Evolutionary conservation across 64 coral and sea anemone genomes (phyloP), one percentile per base, ranked within the genome.

Genomic region (Montipora cactus): DNA sequence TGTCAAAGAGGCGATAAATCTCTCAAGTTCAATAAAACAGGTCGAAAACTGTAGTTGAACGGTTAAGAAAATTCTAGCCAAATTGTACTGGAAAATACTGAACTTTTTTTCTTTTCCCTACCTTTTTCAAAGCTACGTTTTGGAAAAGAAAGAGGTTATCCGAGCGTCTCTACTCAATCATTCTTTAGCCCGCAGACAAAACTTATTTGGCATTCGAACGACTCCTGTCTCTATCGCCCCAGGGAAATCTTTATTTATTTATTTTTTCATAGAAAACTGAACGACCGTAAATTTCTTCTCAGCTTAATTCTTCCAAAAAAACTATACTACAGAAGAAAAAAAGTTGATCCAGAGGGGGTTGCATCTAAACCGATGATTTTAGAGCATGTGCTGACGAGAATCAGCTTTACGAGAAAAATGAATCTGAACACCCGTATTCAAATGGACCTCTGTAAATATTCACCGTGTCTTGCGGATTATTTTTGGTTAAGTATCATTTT

Each of bases 381-480:
- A 21, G 18, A 9, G 44, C 46, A 10, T 44, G 1, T 5, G 11
- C 14, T 64, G 5, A 47, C 9, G 7, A 9, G 66, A 71, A 21
- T 64, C 46, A 67, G 28, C 16, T 86, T 44, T 64, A 7, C 21
- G 68, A 15, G 11, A 72, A 50, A 78, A 47, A 37, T 37, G 37
- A 37, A 37, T 37, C 37, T 37, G 37, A 37, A 78, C 82, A 86
- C 82, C 62, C 71, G 82, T 86, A 5, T 46, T 61, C 23, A 46
- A 11, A 23, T 59, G 59, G 67, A 45, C 67, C 22, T 64, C 21
- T 86, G 64, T 72, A 86, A 86, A 72, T 64, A 21, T 45, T 64
- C 82, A 86, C 82, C 82, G 19, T 71, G 44, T 44, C 3, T 49
- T 0, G 66, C 45, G 16, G 19, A 5, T 84, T 61, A 70, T 52